Conservation (phyloP, 64 coral and sea anemone species). For the Dendronephthya gigantea region DNA sequence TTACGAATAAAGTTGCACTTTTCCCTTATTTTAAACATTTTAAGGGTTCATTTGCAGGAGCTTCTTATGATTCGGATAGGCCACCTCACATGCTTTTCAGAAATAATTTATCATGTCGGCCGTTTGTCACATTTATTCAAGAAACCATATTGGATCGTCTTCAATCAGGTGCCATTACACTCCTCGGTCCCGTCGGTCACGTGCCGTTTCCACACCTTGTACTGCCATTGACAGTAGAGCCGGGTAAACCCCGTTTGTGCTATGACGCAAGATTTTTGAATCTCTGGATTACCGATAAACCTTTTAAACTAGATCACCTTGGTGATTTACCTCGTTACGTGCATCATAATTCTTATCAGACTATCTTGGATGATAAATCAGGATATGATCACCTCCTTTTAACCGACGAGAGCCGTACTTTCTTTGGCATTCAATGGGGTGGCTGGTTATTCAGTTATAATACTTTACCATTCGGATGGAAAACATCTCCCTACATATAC, state of each 20-base stretch:
- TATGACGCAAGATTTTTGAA: neutral
- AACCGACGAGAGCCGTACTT: neutral
- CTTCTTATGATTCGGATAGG: neutral
- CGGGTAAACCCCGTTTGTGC: neutral
- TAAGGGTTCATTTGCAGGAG: neutral
- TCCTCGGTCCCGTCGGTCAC: neutral
- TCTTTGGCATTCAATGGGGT: neutral
- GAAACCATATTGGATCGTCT: neutral
- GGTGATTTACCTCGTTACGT: neutral
- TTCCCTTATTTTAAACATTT: neutral
- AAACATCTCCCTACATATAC: too few relatives aligned
- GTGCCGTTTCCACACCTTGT: neutral
- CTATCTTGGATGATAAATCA: neutral
- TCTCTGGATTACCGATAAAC: conserved; percentile 24
- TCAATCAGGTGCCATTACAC: neutral
- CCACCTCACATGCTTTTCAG: neutral
- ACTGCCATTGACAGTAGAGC: conserved; percentile 27
- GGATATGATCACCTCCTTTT: neutral
- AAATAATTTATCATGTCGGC: neutral
- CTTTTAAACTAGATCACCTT: neutral
- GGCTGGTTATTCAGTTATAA: neutral
- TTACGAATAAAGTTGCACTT: neutral
- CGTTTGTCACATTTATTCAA: neutral
- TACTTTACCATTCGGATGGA: too few relatives aligned
- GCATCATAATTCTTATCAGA: neutral